Evolutionary conservation across 2,797 vertebrate species (phyloP), one percentile per base, ranked within the genome.

Genomic region (Varecia variegata): DNA sequence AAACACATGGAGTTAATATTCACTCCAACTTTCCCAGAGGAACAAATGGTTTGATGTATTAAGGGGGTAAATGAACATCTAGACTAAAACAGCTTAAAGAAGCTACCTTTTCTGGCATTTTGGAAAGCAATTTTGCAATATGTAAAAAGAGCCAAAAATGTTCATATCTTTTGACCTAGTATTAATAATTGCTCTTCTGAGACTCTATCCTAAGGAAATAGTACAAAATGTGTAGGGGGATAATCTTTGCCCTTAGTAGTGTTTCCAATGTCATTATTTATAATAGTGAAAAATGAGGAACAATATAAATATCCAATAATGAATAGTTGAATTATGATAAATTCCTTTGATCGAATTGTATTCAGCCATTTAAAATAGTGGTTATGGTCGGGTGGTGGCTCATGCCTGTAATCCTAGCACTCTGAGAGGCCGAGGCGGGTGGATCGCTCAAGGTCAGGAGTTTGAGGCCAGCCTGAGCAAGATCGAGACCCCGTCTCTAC

Each of bases 51-150:
- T 40, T 65, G 58, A 92, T 10, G 14, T 62, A 52, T 79, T 56
- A 68, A 65, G 23, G 21, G 9, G 30, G 4, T 40, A 77, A 71
- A 88, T 52, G 35, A 86, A 82, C n/a, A 86, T 38, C 17, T 25
- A 89, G 38, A 89, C 20, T 71, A 93, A 96, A 92, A 62, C 2
- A 92, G 30, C 38, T 96, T 86, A 50, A 93, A 83, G 30, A 95
- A 74, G 21, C 23, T 81, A 38, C 2, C 56, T 86, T 54, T 54
- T 56, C 20, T 21, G 50, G 56, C 38, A 88, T 91, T 94, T 76
- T 65, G 40, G 38, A 88, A 88, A 93, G 35, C 30, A 95, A 94
- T 94, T 85, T 86, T 27, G 43, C 35, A 54, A 92, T 47, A 71
- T 50, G 14, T 81, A 70, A 80, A 93, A 62, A 80, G 11, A 84